These are phyloP conservation scores for Zaprionus camerounensis DNA, from an alignment of 1,140 invertebrate genomes.

Conservation along the genomic window DNA sequence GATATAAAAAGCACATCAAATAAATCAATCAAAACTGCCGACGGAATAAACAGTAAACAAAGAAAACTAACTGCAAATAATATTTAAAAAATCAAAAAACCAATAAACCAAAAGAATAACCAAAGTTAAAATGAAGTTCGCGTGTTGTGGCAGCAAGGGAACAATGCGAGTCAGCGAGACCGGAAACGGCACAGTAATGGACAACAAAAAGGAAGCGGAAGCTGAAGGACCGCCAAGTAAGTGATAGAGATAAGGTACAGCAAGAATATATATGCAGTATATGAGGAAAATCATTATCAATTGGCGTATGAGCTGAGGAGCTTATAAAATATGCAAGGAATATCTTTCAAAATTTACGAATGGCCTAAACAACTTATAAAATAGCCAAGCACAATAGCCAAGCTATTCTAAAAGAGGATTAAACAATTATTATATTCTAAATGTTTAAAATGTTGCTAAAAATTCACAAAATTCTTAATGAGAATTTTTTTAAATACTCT, in stretches of 20 bases:
- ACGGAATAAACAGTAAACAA: not conserved
- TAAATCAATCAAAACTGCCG: not conserved
- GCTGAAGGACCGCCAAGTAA: conserved; percentile 33
- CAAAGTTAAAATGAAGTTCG: conserved; percentile 41
- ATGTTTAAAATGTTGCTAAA: not conserved
- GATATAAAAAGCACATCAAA: conserved; percentile 21
- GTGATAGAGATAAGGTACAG: not conserved
- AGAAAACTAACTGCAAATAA: conserved; percentile 18
- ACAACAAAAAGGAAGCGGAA: conserved; percentile 42
- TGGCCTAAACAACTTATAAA: not conserved
- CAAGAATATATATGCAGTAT: not conserved
- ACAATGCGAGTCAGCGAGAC: conserved; percentile 22
- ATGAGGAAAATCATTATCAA: not conserved
- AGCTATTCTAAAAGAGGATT: not conserved
- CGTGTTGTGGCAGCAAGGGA: conserved; percentile 39
- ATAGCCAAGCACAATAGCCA: not conserved
- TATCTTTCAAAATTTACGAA: not conserved
- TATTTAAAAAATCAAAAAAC: not conserved
- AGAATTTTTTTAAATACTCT: too few species aligned
- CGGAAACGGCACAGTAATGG: not conserved
- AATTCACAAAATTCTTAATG: not conserved
- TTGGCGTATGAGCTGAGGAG: not conserved
- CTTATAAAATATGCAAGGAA: not conserved
- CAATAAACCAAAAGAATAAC: not conserved
- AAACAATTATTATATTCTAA: not conserved